phyloP scores from a whole-genome alignment of 2,113 vertebrate genomes.

The Bos javanicus region DNA sequence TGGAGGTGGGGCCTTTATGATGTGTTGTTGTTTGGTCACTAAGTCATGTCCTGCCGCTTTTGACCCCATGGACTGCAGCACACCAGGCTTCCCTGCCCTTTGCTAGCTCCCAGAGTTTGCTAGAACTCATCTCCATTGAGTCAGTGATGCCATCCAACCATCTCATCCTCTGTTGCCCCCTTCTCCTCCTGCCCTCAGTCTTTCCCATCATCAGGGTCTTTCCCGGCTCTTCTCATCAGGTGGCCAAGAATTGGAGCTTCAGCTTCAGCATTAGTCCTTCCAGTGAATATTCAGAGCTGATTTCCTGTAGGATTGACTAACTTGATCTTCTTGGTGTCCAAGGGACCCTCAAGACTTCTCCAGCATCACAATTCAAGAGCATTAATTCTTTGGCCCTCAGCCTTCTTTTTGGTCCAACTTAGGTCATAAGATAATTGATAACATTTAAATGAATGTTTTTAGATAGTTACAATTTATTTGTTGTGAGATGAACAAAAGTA shows the following conservation, averaged over 20 bases:
- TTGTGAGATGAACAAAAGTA: background rate
- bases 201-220: background rate
- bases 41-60: background rate
- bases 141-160: background rate
- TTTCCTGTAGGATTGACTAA: background rate
- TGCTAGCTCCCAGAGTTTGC: background rate
- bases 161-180: background rate
- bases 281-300: background rate
- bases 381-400: background rate
- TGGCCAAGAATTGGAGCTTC: background rate
- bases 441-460: constrained; percentile 33
- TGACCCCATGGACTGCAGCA: background rate
- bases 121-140: background rate
- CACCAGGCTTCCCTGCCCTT: background rate
- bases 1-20: background rate
- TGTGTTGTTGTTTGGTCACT: background rate
- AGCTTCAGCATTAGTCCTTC: background rate
- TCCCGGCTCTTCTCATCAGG: background rate
- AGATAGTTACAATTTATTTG: constrained; percentile 27
- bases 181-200: background rate
- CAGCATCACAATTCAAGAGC: background rate
- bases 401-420: background rate
- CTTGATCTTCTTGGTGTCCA: background rate
- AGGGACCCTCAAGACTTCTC: background rate
- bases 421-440: background rate